Base-by-base conservation (phyloP, 35 echinoderm and acorn worm species). In the Diadema setosum region DNA sequence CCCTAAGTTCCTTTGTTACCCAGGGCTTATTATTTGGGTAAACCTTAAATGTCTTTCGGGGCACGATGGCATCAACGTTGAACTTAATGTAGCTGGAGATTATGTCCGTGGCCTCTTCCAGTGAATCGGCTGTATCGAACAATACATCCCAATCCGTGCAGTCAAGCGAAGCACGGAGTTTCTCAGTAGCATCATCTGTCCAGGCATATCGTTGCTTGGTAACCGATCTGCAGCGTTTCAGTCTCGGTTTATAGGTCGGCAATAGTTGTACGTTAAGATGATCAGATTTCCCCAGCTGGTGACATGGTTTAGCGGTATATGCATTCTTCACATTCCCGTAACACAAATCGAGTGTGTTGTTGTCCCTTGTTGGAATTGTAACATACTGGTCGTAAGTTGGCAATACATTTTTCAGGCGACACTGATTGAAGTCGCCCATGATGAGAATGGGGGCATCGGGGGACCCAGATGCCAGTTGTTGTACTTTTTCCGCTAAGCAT, bases 1-100 rank as follows among this genome's bases (percentile, higher is more conserved):
- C 31, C 52, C 84, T 80, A 75, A 81, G 67, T 12, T 92, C 90
- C 60, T 86, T 86, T 39, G 67, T 86, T 18, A 86, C 83, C 82
- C 89, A 85, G 27, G 82, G 89, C 39, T 91, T 86, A 73, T 91
- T 91, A 57, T 86, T 89, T 3, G 75, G 87, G 48, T 58, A 89
- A 26, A 81, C 49, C 39, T 56, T 89, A 49, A 81, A 46, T 14
- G 7, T 42, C 42, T 24, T 63, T 8, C 21, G 30, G 21, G 75
- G 75, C 23, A 82, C 59, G 18, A 17, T 35, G 7, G 29, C 33
- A 9, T 80, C 42, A 24, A 80, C 42, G 2, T 46, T 78, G 31
- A 88, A 93, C 63, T 58, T 73, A 20, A 93, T 83, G n/a, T n/a
- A n/a, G n/a, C n/a, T n/a, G n/a, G n/a, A n/a, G n/a, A n/a, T n/a